phyloP scores from a whole-genome alignment of 2,888 invertebrate species.

The Linyphia triangularis region DNA sequence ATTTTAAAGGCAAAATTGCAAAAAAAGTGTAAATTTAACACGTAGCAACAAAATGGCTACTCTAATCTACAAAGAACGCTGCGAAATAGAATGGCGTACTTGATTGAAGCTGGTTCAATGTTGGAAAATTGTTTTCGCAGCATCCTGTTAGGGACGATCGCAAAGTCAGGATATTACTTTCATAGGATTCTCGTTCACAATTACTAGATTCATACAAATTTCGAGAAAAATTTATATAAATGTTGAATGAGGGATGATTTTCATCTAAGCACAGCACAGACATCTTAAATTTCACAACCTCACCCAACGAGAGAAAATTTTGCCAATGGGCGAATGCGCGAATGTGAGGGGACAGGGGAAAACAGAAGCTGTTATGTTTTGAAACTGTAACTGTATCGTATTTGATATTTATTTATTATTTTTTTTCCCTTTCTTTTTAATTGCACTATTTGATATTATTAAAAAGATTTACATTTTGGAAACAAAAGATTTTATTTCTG shows the following conservation, averaged over 20 bases:
- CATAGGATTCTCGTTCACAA: neutral
- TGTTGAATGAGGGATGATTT: neutral
- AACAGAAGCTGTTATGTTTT: slow-evolving; percentile 3
- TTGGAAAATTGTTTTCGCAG: neutral
- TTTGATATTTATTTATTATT: too few species aligned
- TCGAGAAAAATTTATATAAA: neutral
- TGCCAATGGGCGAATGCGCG: neutral
- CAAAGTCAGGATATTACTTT: neutral
- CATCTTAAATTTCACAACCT: neutral
- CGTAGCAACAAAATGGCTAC: slow-evolving; percentile 73
- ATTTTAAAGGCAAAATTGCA: neutral
- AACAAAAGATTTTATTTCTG: too few species aligned
- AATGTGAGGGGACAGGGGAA: neutral
- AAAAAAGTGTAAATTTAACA: slow-evolving; percentile 20
- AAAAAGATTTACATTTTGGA: too few species aligned
- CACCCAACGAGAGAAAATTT: neutral
- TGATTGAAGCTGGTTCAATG: neutral
- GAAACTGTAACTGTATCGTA: neutral
- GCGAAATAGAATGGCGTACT: slow-evolving; percentile 22
- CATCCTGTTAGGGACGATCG: neutral
- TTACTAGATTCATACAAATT: too few species aligned
- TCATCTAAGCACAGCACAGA: neutral
- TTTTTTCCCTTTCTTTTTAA: too few species aligned
- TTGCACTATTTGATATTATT: too few species aligned
- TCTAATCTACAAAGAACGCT: slow-evolving; percentile 55